phyloP scores from a whole-genome alignment of 2,888 invertebrate genomes.

The Sinhomidia bicolor region DNA sequence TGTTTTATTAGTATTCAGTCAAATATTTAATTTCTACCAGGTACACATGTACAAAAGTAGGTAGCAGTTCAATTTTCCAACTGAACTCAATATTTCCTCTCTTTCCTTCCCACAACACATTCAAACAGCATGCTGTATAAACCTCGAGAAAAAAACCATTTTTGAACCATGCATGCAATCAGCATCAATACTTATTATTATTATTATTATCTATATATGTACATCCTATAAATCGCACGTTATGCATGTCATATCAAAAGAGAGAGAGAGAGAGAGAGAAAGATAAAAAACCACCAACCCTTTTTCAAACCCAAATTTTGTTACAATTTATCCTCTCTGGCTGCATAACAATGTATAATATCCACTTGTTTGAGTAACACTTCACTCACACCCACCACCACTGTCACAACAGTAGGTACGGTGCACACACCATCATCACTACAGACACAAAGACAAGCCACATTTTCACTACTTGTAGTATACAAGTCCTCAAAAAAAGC shows the following conservation, averaged over 20 bases:
- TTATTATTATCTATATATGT: too few species aligned
- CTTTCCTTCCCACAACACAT: too few species aligned
- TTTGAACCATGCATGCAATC: neutral
- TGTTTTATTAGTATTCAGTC: too few species aligned
- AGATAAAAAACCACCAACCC: neutral
- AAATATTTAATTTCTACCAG: too few species aligned
- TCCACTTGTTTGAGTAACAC: neutral
- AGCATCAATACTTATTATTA: neutral
- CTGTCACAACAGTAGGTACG: neutral
- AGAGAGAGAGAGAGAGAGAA: too few species aligned
- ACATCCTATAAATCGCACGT: too few species aligned
- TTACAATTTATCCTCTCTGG: neutral
- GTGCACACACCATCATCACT: neutral
- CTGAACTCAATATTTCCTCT: too few species aligned
- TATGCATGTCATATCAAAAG: neutral
- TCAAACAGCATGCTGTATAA: too few species aligned
- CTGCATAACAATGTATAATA: neutral
- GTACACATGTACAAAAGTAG: too few species aligned
- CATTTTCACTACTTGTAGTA: slow-evolving; percentile 7
- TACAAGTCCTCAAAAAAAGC: neutral
- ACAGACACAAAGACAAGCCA: slow-evolving; percentile 8
- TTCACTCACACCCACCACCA: slow-evolving; percentile 18
- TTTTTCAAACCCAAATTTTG: neutral
- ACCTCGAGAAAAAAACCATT: too few species aligned
- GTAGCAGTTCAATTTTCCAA: too few species aligned